A percentile compares a stretch with the other conserved stretches of the same genome.
These are phyloP conservation scores for Ammospiza caudacuta DNA, from an alignment of 2,113 vertebrate genomes.

Conservation along the genomic window DNA sequence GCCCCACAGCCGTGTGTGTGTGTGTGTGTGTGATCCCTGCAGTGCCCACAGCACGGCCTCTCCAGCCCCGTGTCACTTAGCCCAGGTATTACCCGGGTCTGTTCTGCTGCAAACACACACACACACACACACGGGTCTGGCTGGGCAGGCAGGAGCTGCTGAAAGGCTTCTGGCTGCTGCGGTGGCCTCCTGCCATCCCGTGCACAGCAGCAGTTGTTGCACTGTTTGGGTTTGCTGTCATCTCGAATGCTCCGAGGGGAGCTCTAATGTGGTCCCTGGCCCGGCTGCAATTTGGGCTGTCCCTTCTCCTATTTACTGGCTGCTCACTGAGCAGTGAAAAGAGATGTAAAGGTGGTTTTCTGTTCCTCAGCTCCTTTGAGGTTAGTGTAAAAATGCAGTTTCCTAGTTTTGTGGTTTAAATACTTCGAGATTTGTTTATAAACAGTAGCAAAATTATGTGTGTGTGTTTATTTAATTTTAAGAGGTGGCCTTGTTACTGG, in stretches of 20 bases:
- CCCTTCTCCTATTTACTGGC: slow-evolving; percentile 41
- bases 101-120: slow-evolving; percentile 29
- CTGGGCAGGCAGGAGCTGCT: slow-evolving; percentile 67
- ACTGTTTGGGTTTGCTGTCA: slow-evolving; percentile 54
- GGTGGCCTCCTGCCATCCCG: slow-evolving; percentile 62
- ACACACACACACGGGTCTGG: neutral
- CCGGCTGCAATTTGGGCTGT: slow-evolving; percentile 24
- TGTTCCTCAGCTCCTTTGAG: slow-evolving; percentile 41
- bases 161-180: slow-evolving; percentile 64
- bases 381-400: slow-evolving; percentile 47
- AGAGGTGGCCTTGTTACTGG: slow-evolving; percentile 34
- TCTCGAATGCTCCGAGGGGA: neutral
- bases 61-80: neutral
- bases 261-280: slow-evolving; percentile 19
- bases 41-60: neutral
- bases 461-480: slow-evolving; percentile 17
- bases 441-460: slow-evolving; percentile 35
- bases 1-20: neutral
- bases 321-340: slow-evolving; percentile 39
- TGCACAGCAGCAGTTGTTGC: slow-evolving; percentile 54
- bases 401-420: slow-evolving; percentile 46
- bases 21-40: neutral
- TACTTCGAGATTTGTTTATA: slow-evolving; percentile 47
- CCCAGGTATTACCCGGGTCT: slow-evolving; percentile 20
- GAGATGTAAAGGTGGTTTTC: slow-evolving; percentile 21